Base-by-base conservation (phyloP, 2,113 vertebrate genomes). In the Romanogobio albipinnatus region DNA sequence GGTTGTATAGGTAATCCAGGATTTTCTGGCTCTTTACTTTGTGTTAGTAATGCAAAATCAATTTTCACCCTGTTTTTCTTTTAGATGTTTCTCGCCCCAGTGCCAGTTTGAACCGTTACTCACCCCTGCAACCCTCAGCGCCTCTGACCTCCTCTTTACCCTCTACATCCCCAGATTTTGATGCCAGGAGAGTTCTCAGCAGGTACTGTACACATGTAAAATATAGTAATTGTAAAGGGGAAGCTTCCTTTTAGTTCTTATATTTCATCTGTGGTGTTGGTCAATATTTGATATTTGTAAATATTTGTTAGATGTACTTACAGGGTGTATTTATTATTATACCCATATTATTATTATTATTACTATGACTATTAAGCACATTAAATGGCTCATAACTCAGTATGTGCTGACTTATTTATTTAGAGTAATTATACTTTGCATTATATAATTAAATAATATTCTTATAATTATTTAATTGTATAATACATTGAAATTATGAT, bases 101-200 rank as follows among this genome's bases (percentile, higher is more conserved):
- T 87, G 94, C 94, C 90, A 96, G 96, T 91, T 93, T 99, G 92
- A 99, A 99, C 92, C 95, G 97, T 85, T 99, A 95, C 92, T 99
- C 97, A 73, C 96, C 97, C 3, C 96, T 99, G 89, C 98, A 99
- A 94, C 83, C 91, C 1, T 89, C 93, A 3, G 73, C 36, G 17
- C 74, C 91, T n/a, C 93, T 94, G 82, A 94, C 96, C n/a, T 92
- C 93, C 91, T 87, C 94, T 94, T 82, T 93, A 14, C 92, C 96
- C 68, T 88, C 96, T 22, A 86, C 95, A 22, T 94, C 92, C 73
- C 89, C 95, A 70, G 98, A 99, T 59, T 93, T 95, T 59, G 97
- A 99, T 51, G 90, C 96, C 86, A 96, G 96, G 90, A 96, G 96
- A 91, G 93, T 94, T 87, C 92, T 97, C 93, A 96, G 95, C 61